A percentile compares a stretch with the other conserved stretches of the same genome.
Evolutionary conservation across 92 coral and sea anemone genomes (phyloP).

Genomic region (Actinostola sp.): DNA sequence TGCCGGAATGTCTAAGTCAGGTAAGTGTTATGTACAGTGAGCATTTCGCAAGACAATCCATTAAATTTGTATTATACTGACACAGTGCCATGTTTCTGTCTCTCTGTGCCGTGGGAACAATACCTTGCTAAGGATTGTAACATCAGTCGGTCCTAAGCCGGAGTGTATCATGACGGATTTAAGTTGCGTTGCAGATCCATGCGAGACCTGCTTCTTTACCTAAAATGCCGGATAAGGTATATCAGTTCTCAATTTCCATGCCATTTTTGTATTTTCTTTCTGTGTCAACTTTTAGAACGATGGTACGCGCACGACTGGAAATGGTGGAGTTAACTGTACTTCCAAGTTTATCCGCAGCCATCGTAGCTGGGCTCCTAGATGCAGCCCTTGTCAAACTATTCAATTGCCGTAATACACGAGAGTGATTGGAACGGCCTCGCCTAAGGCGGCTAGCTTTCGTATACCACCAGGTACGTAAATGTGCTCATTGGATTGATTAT

Average conservation of each 20-base stretch:
- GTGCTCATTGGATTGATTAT: background rate
- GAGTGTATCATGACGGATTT: too few species aligned
- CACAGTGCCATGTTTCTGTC: too few species aligned
- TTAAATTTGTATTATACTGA: too few species aligned
- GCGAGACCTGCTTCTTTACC: too few species aligned
- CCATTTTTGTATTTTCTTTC: background rate
- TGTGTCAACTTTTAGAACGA: slow-evolving; percentile 29
- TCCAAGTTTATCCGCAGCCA: slow-evolving; percentile 72
- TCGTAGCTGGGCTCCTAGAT: slow-evolving; percentile 69
- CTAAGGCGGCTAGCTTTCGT: slow-evolving; percentile 83
- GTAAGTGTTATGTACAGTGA: slow-evolving; percentile 43
- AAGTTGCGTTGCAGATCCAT: too few species aligned
- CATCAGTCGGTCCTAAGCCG: too few species aligned
- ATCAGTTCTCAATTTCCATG: background rate
- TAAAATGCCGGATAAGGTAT: too few species aligned
- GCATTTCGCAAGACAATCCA: background rate
- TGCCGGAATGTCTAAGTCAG: slow-evolving; percentile 72
- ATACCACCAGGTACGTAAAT: slow-evolving; percentile 63
- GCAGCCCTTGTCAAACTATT: slow-evolving; percentile 67
- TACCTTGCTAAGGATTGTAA: too few species aligned
- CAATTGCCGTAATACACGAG: slow-evolving; percentile 71
- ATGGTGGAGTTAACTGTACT: slow-evolving; percentile 69
- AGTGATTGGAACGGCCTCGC: slow-evolving; percentile 90
- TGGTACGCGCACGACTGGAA: slow-evolving; percentile 69
- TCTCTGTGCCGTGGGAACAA: too few species aligned